phyloP scores from a whole-genome alignment of 2,113 vertebrate genomes.

The Diglossa brunneiventris region DNA sequence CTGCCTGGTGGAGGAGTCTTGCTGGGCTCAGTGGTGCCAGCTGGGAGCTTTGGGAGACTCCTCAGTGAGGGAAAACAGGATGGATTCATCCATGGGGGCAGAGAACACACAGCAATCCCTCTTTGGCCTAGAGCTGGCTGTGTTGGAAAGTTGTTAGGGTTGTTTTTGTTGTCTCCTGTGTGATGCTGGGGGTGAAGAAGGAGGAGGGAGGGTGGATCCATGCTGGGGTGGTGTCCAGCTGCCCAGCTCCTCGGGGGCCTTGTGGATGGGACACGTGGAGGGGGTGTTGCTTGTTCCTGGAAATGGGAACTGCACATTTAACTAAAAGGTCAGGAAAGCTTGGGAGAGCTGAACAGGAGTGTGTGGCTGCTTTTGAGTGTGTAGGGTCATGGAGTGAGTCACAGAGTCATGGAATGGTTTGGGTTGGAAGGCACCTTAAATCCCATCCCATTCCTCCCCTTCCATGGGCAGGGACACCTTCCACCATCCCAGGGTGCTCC shows the following conservation, averaged over 20 bases:
- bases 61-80: neutral
- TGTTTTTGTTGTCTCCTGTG: neutral
- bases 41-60: neutral
- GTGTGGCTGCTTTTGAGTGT: neutral
- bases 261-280: neutral
- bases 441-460: neutral
- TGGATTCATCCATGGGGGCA: neutral
- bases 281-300: neutral
- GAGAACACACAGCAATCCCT: neutral
- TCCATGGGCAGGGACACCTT: neutral
- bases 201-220: neutral
- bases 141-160: neutral
- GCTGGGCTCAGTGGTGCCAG: neutral
- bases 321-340: neutral
- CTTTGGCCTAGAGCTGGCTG: neutral
- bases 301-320: neutral
- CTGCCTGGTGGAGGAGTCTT: neutral
- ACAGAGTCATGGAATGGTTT: neutral
- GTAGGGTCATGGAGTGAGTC: neutral
- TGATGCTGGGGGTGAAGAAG: neutral
- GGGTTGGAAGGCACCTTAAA: neutral
- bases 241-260: accelerated
- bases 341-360: neutral
- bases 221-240: neutral
- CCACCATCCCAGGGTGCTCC: neutral